These are phyloP conservation scores for Cyprinus carpio DNA, from an alignment of 2,113 vertebrate genomes.

Conservation along the genomic window DNA sequence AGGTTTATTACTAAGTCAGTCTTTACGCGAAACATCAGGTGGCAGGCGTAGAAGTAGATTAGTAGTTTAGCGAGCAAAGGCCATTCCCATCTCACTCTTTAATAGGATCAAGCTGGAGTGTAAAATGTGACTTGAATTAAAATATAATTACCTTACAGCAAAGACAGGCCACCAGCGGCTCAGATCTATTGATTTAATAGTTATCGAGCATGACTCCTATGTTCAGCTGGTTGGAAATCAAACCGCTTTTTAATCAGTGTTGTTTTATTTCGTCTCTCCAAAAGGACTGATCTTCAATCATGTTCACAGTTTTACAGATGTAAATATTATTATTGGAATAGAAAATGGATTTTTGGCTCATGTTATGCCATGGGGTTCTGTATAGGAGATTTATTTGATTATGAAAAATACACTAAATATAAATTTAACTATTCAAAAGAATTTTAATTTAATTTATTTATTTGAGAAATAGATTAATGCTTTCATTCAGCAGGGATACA, in stretches of 20 bases:
- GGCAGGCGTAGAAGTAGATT: conserved; percentile 23
- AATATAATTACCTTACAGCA: conserved; percentile 31
- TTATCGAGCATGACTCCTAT: conserved; percentile 33
- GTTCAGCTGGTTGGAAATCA: conserved; percentile 1
- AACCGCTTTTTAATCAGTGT: neutral
- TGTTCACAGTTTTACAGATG: neutral
- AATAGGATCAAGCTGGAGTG: conserved; percentile 37
- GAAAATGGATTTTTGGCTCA: neutral
- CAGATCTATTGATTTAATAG: conserved; percentile 36
- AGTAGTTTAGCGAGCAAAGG: conserved; percentile 43
- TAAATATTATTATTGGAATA: neutral
- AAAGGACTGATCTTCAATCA: conserved; percentile 8
- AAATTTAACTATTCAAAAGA: neutral
- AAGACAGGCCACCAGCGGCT: conserved; percentile 27
- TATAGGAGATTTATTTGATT: neutral
- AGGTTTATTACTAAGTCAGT: conserved; percentile 1
- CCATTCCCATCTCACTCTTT: conserved; percentile 12
- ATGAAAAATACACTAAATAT: neutral
- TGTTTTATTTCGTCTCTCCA: neutral
- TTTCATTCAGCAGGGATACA: neutral
- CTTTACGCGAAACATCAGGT: neutral
- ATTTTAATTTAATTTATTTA: neutral
- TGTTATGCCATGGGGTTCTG: neutral
- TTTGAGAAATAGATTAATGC: neutral
- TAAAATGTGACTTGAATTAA: conserved; percentile 43